Conservation (phyloP, 2,888 invertebrate genomes). For the Baccha elongata region DNA sequence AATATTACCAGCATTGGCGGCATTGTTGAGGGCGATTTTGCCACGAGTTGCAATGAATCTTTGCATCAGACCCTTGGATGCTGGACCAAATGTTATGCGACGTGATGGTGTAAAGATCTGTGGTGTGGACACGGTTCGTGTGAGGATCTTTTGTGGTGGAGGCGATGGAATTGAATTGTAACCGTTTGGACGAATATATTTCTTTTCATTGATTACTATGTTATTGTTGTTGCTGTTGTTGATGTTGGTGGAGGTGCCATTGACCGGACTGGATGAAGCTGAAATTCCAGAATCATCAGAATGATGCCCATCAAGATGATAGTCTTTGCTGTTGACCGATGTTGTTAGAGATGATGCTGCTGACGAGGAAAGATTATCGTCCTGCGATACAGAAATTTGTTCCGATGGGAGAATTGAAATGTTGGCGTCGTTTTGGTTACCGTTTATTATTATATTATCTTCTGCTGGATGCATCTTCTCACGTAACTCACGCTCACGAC, state of each 20-base stretch:
- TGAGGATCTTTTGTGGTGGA: constrained; percentile 81
- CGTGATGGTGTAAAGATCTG: constrained; percentile 80
- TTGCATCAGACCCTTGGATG: constrained; percentile 91
- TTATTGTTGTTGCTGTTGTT: constrained; percentile 61
- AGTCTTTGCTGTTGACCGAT: constrained; percentile 79
- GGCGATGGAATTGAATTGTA: constrained; percentile 80
- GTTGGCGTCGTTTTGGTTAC: constrained; percentile 66
- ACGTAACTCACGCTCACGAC: constrained; percentile 91
- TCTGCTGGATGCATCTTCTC: constrained; percentile 81
- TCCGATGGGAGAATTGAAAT: constrained; percentile 44
- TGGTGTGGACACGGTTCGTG: constrained; percentile 80
- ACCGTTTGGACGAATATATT: constrained; percentile 80
- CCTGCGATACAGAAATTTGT: constrained; percentile 72
- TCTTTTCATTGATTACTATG: constrained; percentile 74
- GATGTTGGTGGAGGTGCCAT: constrained; percentile 76
- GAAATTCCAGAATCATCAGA: constrained; percentile 82
- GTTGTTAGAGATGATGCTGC: constrained; percentile 78
- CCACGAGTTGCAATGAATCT: constrained; percentile 92
- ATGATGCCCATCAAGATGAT: constrained; percentile 79
- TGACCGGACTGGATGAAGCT: constrained; percentile 80
- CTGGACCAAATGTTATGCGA: constrained; percentile 86
- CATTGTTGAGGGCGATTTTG: constrained; percentile 83
- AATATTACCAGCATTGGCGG: constrained; percentile 44
- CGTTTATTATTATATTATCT: constrained; percentile 74
- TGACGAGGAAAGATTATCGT: constrained; percentile 75